phyloP scores from a whole-genome alignment of 23 tunicate species.

The Phallusia fumigata region DNA sequence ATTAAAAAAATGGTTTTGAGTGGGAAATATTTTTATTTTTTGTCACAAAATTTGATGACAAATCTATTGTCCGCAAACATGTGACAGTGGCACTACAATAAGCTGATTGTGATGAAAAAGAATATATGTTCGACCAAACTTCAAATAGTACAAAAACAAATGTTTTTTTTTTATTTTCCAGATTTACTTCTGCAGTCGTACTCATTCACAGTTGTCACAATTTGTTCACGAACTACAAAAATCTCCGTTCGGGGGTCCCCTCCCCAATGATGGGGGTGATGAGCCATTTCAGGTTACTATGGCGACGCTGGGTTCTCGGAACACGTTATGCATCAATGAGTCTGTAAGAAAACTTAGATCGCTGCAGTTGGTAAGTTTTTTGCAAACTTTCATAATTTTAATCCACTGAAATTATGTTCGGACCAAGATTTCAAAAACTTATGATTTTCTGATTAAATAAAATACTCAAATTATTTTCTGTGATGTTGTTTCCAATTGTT shows the following conservation, averaged over 20 bases:
- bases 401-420: neutral
- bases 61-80: no score
- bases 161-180: constrained; percentile 12
- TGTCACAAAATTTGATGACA: no score
- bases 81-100: no score
- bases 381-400: neutral
- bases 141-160: neutral
- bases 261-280: neutral
- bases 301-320: constrained; percentile 78
- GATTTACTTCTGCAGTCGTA: constrained; percentile 91
- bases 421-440: neutral
- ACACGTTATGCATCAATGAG: constrained; percentile 75
- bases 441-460: neutral
- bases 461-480: no score
- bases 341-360: constrained; percentile 57
- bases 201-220: constrained; percentile 96
- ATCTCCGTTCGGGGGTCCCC: constrained; percentile 61
- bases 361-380: constrained; percentile 40
- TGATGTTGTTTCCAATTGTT: neutral
- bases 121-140: no score
- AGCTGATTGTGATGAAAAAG: no score
- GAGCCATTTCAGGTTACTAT: constrained; percentile 32
- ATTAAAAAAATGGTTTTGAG: no score
- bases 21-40: no score
- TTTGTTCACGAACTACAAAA: constrained; percentile 87